Base-by-base conservation (phyloP, 2,797 vertebrate genomes). In the Corythornis leucogaster region DNA sequence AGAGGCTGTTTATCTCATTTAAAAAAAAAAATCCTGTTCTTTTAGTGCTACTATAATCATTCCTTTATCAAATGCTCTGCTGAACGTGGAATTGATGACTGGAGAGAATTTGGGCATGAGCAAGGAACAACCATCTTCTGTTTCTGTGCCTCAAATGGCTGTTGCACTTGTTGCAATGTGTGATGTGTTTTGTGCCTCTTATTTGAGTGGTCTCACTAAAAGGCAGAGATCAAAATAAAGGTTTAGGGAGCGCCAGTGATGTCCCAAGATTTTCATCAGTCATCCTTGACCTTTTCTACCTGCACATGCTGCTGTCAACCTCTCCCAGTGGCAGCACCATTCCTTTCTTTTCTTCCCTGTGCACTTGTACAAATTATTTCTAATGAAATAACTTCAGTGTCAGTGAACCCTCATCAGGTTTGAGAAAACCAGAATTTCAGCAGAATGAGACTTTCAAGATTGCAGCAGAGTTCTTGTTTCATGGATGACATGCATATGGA, bases 401-500 rank as follows among this genome's bases (percentile, higher is more conserved):
- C 51, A 51, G 18, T 45, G 50, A 46, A 62, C 55, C 21, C 12
- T 83, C 2, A 1, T 63, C 30, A 68, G 38, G 31, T 38, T 40
- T 40, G 38, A 80, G n/a, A 71, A 80, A 28, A 61, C 5, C 4
- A 11, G 33, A 8, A 57, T 78, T 87, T 81, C 31, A 80, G 35
- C 8, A 10, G 46, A 53, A 66, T 45, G 58, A 42, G 33, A 30
- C 38, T 84, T 84, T 19, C 5, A 80, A 15, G 15, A 3, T 4
- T n/a, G 12, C 21, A 22, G 54, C 25, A 64, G 24, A 40, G 11
- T 51, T 92, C 50, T 80, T 68, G 40, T 76, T 69, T 51, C 28
- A 5, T 15, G 64, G 21, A 5, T 75, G 45, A 24, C 26, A n/a
- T 1, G 6, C 38, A 4, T 11, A 33, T 0, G 1, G 42, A 85